Percentiles rank a stretch among this genome's conserved stretches.
Evolutionary conservation across 53 echinoderm and acorn worm genomes (phyloP).

Genomic region (Temnopleurus reevesii): DNA sequence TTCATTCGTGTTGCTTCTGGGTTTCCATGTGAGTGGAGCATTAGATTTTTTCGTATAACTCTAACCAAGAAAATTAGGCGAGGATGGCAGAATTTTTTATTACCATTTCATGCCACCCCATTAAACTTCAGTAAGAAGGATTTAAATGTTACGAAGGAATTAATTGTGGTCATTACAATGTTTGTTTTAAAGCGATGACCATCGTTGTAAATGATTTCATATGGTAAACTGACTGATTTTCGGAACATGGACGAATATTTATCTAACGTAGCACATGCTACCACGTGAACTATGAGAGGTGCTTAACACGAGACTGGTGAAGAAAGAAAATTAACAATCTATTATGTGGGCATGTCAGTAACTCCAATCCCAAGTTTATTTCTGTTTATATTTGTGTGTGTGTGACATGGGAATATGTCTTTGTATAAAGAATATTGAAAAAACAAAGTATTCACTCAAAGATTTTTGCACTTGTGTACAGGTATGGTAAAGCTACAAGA

Average conservation of each 20-base stretch:
- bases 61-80: too few species aligned
- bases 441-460: conserved; percentile 49
- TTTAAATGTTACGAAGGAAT: too few species aligned
- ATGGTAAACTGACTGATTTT: background rate
- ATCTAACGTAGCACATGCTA: background rate
- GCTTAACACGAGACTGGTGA: too few species aligned
- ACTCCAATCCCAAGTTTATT: conserved; percentile 7
- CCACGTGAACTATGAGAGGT: background rate
- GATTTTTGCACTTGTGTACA: conserved; percentile 55
- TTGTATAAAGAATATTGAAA: conserved; percentile 39
- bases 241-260: background rate
- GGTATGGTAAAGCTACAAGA: conserved; percentile 32
- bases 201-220: background rate
- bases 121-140: too few species aligned
- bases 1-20: too few species aligned
- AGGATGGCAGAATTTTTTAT: too few species aligned
- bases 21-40: too few species aligned
- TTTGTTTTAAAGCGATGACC: background rate
- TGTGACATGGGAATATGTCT: conserved; percentile 54
- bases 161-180: conserved; percentile 1
- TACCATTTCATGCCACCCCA: too few species aligned
- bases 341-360: conserved; percentile 5
- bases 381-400: conserved; percentile 48
- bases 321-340: background rate
- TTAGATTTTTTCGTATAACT: too few species aligned